Evolutionary conservation across 2,797 vertebrate genomes (phyloP).

Genomic region (Pipistrellus pipistrellus): DNA sequence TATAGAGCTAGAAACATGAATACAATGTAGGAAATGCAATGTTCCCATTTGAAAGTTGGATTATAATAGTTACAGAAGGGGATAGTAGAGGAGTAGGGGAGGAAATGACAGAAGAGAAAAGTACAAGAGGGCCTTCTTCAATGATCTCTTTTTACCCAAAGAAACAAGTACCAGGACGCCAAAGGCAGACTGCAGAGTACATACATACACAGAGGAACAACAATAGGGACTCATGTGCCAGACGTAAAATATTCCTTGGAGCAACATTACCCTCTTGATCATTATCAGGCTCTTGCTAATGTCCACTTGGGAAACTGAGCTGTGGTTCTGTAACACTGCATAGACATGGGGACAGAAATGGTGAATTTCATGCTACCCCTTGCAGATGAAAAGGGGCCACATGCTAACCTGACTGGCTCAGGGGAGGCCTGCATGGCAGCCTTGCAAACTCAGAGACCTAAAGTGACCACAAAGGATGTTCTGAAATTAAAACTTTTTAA

Average conservation of each 20-base stretch:
- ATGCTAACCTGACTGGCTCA: no score
- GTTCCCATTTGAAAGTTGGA: not conserved
- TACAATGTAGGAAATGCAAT: not conserved
- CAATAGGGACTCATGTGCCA: fast-evolving
- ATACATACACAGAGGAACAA: fast-evolving
- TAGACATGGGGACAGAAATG: not conserved
- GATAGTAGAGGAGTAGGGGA: not conserved
- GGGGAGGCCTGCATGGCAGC: no score
- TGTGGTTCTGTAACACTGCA: not conserved
- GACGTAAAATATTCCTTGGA: not conserved
- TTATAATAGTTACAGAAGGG: not conserved
- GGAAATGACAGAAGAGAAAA: not conserved
- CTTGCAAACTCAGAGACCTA: no score
- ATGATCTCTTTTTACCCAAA: not conserved
- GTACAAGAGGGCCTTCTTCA: not conserved
- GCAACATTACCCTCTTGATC: not conserved
- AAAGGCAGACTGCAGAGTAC: not conserved
- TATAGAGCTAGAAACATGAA: not conserved
- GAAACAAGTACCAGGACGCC: not conserved
- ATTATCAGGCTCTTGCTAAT: not conserved
- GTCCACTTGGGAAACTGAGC: not conserved
- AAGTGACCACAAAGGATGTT: no score
- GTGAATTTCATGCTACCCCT: not conserved
- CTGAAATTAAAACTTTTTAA: no score
- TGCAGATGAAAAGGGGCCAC: not conserved